A percentile compares a stretch with the other conserved stretches of the same genome.
Conservation (phyloP, 2,888 invertebrate genomes). For the Leistus spinibarbis region DNA sequence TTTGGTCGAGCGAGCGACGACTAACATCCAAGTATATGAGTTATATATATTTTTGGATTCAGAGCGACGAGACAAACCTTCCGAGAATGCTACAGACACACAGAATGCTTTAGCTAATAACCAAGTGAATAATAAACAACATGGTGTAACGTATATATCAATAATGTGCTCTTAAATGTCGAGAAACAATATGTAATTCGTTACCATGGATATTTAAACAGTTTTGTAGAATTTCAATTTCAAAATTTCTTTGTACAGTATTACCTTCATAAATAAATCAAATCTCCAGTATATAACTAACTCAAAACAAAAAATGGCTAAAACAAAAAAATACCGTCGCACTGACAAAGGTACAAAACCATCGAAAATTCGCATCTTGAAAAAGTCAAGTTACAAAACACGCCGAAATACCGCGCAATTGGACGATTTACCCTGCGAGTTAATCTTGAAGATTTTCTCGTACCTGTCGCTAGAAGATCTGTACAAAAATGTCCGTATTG, state of each 20-base stretch:
- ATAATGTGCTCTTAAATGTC: neutral
- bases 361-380: neutral
- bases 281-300: neutral
- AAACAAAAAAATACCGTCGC: neutral
- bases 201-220: neutral
- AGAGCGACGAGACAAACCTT: too few relatives aligned
- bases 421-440: conserved; percentile 10
- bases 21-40: too few relatives aligned
- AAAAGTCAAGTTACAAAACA: neutral
- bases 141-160: too few relatives aligned
- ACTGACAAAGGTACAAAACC: neutral
- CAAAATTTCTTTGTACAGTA: neutral
- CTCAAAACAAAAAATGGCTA: neutral
- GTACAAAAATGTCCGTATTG: conserved; percentile 9
- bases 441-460: conserved; percentile 13
- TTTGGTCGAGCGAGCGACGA: too few relatives aligned
- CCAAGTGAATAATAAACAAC: too few relatives aligned
- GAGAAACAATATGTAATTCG: neutral
- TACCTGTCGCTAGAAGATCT: conserved; percentile 13
- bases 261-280: neutral
- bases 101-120: too few relatives aligned
- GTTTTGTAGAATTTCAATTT: neutral
- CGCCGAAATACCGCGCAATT: neutral
- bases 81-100: too few relatives aligned
- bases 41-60: too few relatives aligned